Base-by-base conservation (phyloP, 1,140 invertebrate species). In the Anthonomus grandis region DNA sequence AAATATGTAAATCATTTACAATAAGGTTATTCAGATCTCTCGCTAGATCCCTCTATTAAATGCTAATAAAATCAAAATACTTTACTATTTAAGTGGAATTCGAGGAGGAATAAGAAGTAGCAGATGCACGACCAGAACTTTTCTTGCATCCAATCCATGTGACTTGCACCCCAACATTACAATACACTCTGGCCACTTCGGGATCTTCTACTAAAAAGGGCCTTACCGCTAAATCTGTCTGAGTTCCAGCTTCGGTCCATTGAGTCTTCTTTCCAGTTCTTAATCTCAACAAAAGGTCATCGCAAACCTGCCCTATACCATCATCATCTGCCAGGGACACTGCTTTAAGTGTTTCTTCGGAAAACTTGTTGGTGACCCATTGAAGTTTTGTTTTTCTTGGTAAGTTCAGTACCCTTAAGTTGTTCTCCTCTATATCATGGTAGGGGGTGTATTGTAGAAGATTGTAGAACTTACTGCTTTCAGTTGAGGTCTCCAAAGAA, bases 141-240 rank as follows among this genome's bases (percentile, higher is more conserved):
- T n/a, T n/a, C n/a, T n/a, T n/a, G n/a, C n/a, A n/a, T n/a, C n/a
- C n/a, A n/a, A n/a, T n/a, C n/a, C n/a, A n/a, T n/a, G n/a, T n/a
- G n/a, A 41, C 46, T 42, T 63, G 56, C 31, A 52, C 44, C 1
- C 19, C 37, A 24, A 37, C 42, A 23, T 42, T 25, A 38, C 41
- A n/a, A 34, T n/a, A 52, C 24, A 63, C 47, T 4, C 18, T 53
- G 21, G 61, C 52, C 9, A 59, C 47, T 25, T 53, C 13, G 10
- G 37, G 36, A 18, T 59, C 53, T 49, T 59, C 52, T 22, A 60
- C 37, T 31, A 63, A 46, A 34, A 53, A 55, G 9, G 61, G 61
- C 34, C 57, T 50, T 45, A 63, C 61, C 48, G 37, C 38, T 23
- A 63, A 19, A 24, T 64, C 56, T 1, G 63, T 62, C 45, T 64